Percentiles rank a stretch among this genome's conserved stretches.
These are phyloP conservation scores for Acrobasis repandana DNA, from an alignment of 2,888 invertebrate species.

Conservation along the genomic window DNA sequence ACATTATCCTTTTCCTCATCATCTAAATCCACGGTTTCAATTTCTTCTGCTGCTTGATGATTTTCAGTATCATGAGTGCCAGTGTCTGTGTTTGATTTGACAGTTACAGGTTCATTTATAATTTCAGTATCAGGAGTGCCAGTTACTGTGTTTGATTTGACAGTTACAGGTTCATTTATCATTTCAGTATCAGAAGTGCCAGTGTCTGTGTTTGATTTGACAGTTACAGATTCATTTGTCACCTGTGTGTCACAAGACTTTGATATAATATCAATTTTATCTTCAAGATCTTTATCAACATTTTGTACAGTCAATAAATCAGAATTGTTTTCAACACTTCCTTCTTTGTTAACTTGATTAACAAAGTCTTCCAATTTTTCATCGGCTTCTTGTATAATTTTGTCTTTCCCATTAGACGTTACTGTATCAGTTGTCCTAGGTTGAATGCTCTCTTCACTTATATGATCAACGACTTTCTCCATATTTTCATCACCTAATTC, in stretches of 20 bases:
- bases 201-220: neutral
- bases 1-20: constrained; percentile 28
- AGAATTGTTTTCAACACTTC: neutral
- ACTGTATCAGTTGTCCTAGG: too few species aligned
- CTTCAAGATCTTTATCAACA: neutral
- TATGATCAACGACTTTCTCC: neutral
- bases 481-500: neutral
- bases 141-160: too few species aligned
- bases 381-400: neutral
- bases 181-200: neutral
- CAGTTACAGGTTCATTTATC: too few species aligned
- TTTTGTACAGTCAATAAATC: neutral
- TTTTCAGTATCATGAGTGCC: neutral
- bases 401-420: too few species aligned
- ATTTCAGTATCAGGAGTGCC: neutral
- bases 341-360: neutral
- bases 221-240: neutral
- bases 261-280: neutral
- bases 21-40: constrained; percentile 29
- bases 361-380: neutral
- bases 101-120: too few species aligned
- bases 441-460: too few species aligned
- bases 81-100: too few species aligned
- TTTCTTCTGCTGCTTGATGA: neutral
- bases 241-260: neutral